phyloP scores from a whole-genome alignment of 2,888 invertebrate species.

The Temnothorax unifasciatus region DNA sequence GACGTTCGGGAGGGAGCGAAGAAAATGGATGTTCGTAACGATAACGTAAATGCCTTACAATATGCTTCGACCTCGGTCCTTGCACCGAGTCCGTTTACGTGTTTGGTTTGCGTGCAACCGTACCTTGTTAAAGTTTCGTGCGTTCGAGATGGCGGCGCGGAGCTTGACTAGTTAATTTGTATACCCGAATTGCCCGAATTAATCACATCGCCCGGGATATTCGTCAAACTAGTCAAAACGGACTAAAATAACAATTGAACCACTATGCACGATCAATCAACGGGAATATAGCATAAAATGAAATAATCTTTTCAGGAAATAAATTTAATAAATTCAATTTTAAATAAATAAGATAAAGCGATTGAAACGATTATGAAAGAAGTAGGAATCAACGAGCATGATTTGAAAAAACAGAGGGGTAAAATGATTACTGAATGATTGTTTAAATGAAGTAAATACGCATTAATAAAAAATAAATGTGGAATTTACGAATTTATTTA shows the following conservation, averaged over 20 bases:
- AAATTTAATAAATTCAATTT: neutral
- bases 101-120: neutral
- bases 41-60: conserved; percentile 3
- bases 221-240: neutral
- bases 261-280: neutral
- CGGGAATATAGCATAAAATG: neutral
- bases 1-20: conserved; percentile 10
- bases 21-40: conserved; percentile 35
- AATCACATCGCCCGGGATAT: neutral
- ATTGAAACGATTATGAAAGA: neutral
- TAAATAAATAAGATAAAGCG: neutral
- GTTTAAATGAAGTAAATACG: neutral
- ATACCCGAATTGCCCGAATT: conserved; percentile 5
- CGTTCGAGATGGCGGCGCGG: neutral
- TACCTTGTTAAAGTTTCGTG: conserved; percentile 24
- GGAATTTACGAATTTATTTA: neutral
- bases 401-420: neutral
- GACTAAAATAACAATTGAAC: neutral
- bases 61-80: conserved; percentile 7
- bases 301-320: neutral
- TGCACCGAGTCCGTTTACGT: neutral
- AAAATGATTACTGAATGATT: neutral
- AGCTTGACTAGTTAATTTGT: conserved; percentile 8
- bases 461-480: neutral
- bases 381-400: neutral